Percentiles rank a stretch among this genome's conserved stretches.
phyloP scores from a whole-genome alignment of 2,113 vertebrate species.

The Plotosus lineatus region DNA sequence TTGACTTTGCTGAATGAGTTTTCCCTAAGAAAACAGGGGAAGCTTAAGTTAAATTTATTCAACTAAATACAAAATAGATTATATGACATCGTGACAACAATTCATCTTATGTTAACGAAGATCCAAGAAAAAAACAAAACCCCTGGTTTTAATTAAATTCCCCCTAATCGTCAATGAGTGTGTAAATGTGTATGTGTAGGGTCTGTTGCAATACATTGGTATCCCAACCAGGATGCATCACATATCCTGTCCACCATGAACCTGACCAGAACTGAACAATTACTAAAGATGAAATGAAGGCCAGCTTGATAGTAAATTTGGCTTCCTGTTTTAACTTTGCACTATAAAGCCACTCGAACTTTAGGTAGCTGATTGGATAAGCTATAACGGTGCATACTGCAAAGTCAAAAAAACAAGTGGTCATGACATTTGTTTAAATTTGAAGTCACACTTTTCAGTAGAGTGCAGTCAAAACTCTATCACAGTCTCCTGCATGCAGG shows the following conservation, averaged over 20 bases:
- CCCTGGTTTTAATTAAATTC: background rate
- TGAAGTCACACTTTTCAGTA: background rate
- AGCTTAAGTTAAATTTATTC: conserved; percentile 7
- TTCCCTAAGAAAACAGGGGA: background rate
- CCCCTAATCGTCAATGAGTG: background rate
- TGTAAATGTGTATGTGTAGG: background rate
- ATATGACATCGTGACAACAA: background rate
- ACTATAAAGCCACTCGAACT: background rate
- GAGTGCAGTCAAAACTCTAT: background rate
- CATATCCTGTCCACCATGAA: background rate
- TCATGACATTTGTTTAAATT: background rate
- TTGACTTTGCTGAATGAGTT: background rate
- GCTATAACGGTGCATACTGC: no score
- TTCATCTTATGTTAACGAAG: background rate
- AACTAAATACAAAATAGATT: background rate
- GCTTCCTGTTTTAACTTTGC: background rate
- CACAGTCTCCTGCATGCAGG: conserved; percentile 7
- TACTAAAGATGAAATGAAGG: no score
- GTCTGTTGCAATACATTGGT: background rate
- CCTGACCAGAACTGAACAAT: background rate
- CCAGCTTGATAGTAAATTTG: background rate
- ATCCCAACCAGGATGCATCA: background rate
- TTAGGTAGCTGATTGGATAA: background rate
- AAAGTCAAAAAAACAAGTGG: no score
- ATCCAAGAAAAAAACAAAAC: background rate